Base-by-base conservation (phyloP, 2,888 invertebrate genomes). In the Ornithoptera alexandrae region DNA sequence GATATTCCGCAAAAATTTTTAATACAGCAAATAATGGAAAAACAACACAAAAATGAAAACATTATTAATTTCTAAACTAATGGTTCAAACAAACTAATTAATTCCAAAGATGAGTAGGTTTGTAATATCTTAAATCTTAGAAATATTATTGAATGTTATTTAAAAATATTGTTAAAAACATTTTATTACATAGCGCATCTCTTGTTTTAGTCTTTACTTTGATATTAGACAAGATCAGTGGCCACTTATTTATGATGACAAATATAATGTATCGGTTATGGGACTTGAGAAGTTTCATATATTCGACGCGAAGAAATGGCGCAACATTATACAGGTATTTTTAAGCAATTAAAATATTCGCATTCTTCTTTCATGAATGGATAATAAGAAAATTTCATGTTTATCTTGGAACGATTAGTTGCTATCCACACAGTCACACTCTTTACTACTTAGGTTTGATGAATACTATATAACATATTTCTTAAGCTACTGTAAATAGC, bases 281-380 rank as follows among this genome's bases (percentile, higher is more conserved):
- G 97, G 97, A 17, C 88, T 98, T 71, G 97, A 98, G 84, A 96
- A 95, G 83, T 91, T 97, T 17, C 98, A 98, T 89, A 95, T 97
- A 0, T 98, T 98, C 84, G 98, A 98, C 93, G 94, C 97, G 0
- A 94, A 94, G 74, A 98, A 98, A 92, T 98, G 98, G 95, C 95
- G 95, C 72, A 94, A 96, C 80, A 94, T 98, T 74, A 94, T 95
- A 77, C 89, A 94, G 91, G 96, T 95, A 58, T 58, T 61, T 58
- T 64, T 64, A 42, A 46, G 18, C 18, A 5, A 4, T 18, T n/a
- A 53, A 18, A 53, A 50, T 50, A 5, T 50, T 24, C 20, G n/a
- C 36, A 20, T 53, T 61, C 61, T 46, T 15, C 15, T 12, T 46
- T 46, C 46, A 15, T 15, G 46, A 12, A 46, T 46, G 0, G 4